These are phyloP conservation scores for Micrastur ruficollis DNA, from an alignment of 2,797 vertebrate genomes.

Conservation along the genomic window DNA sequence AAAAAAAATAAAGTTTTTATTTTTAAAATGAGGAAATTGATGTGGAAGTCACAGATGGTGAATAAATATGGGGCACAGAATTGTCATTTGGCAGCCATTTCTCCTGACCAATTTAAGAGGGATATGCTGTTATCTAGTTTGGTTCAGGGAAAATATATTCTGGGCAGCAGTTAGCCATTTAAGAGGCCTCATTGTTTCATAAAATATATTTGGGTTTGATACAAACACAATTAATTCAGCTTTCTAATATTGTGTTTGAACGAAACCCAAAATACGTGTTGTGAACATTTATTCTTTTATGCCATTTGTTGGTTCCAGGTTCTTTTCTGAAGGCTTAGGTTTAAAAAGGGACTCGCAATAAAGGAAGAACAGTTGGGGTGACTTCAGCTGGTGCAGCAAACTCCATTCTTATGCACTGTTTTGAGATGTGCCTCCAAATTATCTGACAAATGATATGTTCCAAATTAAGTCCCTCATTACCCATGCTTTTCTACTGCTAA, in stretches of 20 bases:
- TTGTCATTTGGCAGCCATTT: conserved; percentile 38
- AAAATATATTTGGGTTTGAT: conserved; percentile 64
- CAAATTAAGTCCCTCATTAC: conserved; percentile 49
- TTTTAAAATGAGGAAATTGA: conserved; percentile 58
- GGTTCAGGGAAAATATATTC: conserved; percentile 52
- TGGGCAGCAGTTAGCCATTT: conserved; percentile 51
- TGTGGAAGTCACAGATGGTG: conserved; percentile 63
- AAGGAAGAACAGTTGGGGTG: conserved; percentile 37
- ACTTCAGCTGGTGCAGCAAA: conserved; percentile 59
- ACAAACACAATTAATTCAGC: conserved; percentile 55
- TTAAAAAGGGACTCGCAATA: conserved; percentile 34
- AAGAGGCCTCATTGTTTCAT: conserved; percentile 56
- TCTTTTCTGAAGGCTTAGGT: conserved; percentile 30
- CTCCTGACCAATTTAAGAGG: conserved; percentile 52
- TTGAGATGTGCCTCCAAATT: conserved; percentile 53
- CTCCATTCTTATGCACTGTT: conserved; percentile 17
- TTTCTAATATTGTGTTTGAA: conserved; percentile 56
- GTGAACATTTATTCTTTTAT: conserved; percentile 37
- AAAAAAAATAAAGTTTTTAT: background rate
- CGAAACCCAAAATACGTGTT: conserved; percentile 2
- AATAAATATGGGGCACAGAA: conserved; percentile 40
- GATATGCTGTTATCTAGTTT: conserved; percentile 41
- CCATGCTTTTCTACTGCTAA: background rate
- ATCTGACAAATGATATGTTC: conserved; percentile 44
- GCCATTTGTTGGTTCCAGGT: conserved; percentile 27